Percentiles rank a stretch among this genome's conserved stretches.
Evolutionary conservation across 1,140 invertebrate genomes (phyloP).

Genomic region (Brachionus sp.): DNA sequence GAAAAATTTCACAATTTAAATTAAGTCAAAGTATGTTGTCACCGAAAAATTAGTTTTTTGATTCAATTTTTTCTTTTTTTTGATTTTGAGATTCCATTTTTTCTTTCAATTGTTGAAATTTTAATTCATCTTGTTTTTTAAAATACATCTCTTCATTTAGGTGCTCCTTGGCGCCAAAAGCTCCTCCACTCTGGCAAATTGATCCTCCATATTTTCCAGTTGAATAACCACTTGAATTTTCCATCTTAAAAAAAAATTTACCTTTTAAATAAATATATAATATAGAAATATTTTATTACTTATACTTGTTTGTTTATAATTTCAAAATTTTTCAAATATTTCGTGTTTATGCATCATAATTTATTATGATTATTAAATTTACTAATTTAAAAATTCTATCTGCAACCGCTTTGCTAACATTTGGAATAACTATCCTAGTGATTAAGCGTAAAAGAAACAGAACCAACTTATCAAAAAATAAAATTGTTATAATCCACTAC

Average conservation of each 20-base stretch:
- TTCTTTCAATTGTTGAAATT: not conserved
- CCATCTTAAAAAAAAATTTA: not conserved
- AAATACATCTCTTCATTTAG: slow-evolving; percentile 30
- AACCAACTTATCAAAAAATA: not conserved
- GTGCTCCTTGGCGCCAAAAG: not conserved
- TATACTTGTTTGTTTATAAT: not conserved
- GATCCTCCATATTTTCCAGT: slow-evolving; percentile 23
- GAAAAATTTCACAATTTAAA: no score
- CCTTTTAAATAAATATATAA: not conserved
- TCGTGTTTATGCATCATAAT: not conserved
- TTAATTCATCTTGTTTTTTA: slow-evolving; percentile 22
- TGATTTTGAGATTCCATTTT: slow-evolving; percentile 2
- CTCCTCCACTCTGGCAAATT: not conserved
- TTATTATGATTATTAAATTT: slow-evolving; percentile 7
- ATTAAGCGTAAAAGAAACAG: not conserved
- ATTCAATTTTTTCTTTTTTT: not conserved
- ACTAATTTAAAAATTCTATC: not conserved
- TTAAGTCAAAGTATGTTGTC: no score
- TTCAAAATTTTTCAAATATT: not conserved
- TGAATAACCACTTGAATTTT: slow-evolving; percentile 12
- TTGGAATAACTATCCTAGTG: not conserved
- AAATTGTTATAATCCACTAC: not conserved
- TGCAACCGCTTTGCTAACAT: not conserved
- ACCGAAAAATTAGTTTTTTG: not conserved
- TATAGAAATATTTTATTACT: not conserved